Percentiles rank a stretch among this genome's conserved stretches.
Evolutionary conservation across 2,113 vertebrate genomes (phyloP).

Genomic region (Phocoena sinus): DNA sequence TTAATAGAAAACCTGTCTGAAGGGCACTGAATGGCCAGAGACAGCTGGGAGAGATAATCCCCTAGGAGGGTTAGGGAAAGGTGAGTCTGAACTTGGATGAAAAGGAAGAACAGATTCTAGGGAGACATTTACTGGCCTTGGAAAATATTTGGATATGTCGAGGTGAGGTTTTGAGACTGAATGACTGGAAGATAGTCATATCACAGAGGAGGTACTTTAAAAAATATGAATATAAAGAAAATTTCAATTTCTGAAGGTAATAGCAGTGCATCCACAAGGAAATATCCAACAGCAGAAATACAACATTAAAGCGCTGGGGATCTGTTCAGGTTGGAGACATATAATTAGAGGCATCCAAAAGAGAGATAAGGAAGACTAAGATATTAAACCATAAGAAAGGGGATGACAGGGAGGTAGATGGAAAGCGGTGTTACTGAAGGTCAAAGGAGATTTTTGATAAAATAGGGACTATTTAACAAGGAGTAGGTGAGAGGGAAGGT

Average conservation of each 20-base stretch:
- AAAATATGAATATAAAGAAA: neutral
- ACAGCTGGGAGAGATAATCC: neutral
- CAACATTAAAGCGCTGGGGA: neutral
- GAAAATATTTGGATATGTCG: neutral
- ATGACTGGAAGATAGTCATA: neutral
- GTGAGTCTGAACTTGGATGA: neutral
- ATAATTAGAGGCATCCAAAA: neutral
- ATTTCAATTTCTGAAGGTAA: neutral
- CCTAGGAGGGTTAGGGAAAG: neutral
- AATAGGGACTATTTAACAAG: neutral
- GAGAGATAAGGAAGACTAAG: neutral
- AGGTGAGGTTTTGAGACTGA: neutral
- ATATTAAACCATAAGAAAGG: neutral
- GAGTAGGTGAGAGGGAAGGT: neutral
- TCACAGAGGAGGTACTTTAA: neutral
- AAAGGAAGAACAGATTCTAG: neutral
- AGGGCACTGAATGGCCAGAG: neutral
- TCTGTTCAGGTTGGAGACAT: neutral
- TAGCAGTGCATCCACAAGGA: neutral
- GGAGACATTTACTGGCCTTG: neutral
- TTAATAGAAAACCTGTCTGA: neutral
- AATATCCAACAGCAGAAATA: neutral
- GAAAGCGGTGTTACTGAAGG: neutral
- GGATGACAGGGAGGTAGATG: neutral
- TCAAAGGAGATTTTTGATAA: neutral